These are phyloP conservation scores for Molothrus ater DNA, from an alignment of 2,797 vertebrate species.

Conservation along the genomic window DNA sequence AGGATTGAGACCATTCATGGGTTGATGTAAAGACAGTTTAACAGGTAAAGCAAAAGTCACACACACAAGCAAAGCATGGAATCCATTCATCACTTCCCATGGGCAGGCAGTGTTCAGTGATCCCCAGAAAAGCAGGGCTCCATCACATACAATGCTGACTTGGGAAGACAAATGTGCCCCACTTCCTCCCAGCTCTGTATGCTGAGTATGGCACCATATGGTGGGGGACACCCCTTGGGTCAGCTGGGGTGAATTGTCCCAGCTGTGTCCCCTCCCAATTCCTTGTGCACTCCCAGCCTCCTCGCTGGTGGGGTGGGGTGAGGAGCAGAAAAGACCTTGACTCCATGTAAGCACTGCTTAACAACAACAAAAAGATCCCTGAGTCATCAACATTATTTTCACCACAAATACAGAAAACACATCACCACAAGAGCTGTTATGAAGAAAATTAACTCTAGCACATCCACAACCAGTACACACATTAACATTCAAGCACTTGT, in stretches of 20 bases:
- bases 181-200: background rate
- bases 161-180: fast-evolving
- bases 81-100: background rate
- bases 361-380: background rate
- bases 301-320: fast-evolving
- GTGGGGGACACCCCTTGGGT: background rate
- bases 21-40: background rate
- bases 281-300: background rate
- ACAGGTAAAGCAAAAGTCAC: background rate
- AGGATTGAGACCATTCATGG: background rate
- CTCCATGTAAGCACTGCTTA: background rate
- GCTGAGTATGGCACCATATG: background rate
- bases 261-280: background rate
- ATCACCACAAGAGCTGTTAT: background rate
- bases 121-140: background rate
- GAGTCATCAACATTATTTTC: background rate
- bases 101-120: background rate
- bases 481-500: background rate
- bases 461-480: background rate
- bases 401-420: background rate
- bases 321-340: background rate
- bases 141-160: fast-evolving
- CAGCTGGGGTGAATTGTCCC: background rate
- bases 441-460: background rate
- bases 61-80: background rate